Evolutionary conservation across 2,797 vertebrate species (phyloP), one percentile per base, ranked within the genome.

Genomic region (Threskiornis aethiopicus): DNA sequence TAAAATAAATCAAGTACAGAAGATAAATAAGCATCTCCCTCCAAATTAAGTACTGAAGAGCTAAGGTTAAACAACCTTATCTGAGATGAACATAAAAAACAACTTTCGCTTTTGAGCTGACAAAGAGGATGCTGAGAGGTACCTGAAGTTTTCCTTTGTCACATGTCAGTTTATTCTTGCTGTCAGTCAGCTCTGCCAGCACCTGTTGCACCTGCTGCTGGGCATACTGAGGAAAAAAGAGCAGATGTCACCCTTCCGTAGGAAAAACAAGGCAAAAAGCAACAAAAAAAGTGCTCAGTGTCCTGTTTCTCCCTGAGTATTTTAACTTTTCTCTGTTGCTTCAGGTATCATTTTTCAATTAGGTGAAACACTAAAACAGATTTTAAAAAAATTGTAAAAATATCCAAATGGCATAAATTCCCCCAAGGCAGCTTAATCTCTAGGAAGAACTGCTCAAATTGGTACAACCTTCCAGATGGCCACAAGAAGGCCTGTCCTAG

Each of bases 81-180:
- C 31, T 72, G 47, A 77, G 37, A 25, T 51, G 8, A 61, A 35
- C 9, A 6, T 61, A 37, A 69, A 88, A 70, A 6, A 9, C 1
- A 3, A 29, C 10, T 66, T 85, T 49, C 28, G 19, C 17, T 46
- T 79, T 83, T 92, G 69, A 78, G 51, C 16, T 87, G 70, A 31
- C 75, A 88, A 88, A 81, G 17, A 51, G 57, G 31, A 95, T 95
- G 46, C 70, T 76, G 76, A 62, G 46, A 85, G 54, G 44, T 96
- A 98, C 97, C 98, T 98, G 96, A 55, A 98, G 95, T 65, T 97
- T 98, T 84, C 97, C 96, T 89, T 98, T 98, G 80, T 98, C 94
- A 88, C 96, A 97, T 28, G 97, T 96, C 69, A 98, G 92, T 87
- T 98, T 98, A 95, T 97, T 98, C 91, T 98, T 98, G 86, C 97